Conservation (phyloP, 2,113 vertebrate genomes). For the Ranitomeya imitator region DNA sequence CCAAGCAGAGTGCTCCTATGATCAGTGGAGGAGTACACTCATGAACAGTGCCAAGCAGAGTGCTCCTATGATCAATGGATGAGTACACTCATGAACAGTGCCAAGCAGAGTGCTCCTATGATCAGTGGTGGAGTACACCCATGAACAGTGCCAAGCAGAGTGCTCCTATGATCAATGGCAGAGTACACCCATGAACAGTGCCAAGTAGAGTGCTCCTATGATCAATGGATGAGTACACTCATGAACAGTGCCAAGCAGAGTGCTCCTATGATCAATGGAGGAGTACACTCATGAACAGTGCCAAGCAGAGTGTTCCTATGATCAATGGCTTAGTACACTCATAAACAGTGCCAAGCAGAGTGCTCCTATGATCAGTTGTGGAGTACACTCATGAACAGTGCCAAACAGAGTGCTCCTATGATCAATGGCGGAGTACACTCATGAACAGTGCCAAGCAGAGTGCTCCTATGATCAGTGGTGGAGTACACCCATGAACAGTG, state of each 20-base stretch:
- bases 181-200: too few species aligned
- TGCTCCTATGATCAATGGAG: too few species aligned
- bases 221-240: neutral
- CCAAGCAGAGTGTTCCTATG: neutral
- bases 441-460: too few species aligned
- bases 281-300: neutral
- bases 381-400: too few species aligned
- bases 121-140: neutral
- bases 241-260: neutral
- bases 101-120: too few species aligned
- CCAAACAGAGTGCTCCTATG: too few species aligned
- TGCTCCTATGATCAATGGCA: too few species aligned
- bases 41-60: neutral
- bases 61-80: neutral
- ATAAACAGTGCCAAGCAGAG: neutral
- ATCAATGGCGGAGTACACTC: too few species aligned
- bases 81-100: neutral
- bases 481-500: neutral
- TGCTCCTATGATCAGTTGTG: too few species aligned
- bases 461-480: too few species aligned
- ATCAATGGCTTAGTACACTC: neutral
- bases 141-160: neutral
- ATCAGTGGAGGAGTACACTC: too few species aligned
- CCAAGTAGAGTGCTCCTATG: neutral
- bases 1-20: neutral